These are phyloP conservation scores for Mobula birostris DNA, from an alignment of 2,113 vertebrate species.

Conservation along the genomic window DNA sequence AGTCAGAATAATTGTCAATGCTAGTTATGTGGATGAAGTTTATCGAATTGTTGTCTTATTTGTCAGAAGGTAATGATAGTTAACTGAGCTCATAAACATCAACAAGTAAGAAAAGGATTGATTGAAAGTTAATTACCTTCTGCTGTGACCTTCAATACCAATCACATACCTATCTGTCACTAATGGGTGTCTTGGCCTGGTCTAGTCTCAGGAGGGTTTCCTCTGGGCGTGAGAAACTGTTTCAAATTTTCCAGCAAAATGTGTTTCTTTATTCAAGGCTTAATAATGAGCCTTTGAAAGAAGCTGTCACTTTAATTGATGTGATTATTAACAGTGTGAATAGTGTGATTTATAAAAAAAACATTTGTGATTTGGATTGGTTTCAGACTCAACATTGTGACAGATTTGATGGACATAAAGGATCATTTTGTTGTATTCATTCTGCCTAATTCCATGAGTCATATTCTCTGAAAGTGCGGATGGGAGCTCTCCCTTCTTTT, in stretches of 20 bases:
- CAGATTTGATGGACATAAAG: not conserved
- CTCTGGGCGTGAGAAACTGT: not conserved
- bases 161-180: not conserved
- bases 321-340: not conserved
- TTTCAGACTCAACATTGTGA: not conserved
- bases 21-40: not conserved
- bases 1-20: not conserved
- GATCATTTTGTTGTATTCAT: not conserved
- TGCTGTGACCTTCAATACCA: not conserved
- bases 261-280: not conserved
- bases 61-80: not conserved
- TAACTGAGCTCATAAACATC: not conserved
- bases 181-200: not conserved
- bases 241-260: not conserved
- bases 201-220: not conserved
- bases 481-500: not conserved
- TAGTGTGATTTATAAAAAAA: not conserved
- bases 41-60: not conserved
- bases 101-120: not conserved
- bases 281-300: not conserved
- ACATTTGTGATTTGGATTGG: not conserved
- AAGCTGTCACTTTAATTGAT: not conserved
- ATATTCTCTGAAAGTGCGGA: not conserved
- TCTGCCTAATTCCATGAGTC: not conserved
- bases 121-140: slow-evolving; percentile 2